Percentiles rank a stretch among this genome's conserved stretches.
These are phyloP conservation scores for Zhengitettix transpicula DNA, from an alignment of 2,888 invertebrate genomes.

Conservation along the genomic window DNA sequence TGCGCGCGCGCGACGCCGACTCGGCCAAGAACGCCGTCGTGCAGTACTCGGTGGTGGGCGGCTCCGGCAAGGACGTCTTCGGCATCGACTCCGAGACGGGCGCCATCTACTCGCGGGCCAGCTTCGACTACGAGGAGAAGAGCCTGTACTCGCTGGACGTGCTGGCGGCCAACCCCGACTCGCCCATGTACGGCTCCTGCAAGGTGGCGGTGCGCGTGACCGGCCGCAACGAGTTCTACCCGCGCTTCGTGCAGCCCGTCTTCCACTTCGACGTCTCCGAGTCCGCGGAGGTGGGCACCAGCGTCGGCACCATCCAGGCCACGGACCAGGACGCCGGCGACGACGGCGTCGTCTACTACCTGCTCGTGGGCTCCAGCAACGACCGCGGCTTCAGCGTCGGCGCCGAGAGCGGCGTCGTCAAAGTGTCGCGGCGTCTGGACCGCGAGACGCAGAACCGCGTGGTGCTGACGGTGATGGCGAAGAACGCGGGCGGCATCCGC, in stretches of 20 bases:
- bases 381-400: conserved; percentile 79
- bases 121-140: conserved; percentile 79
- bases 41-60: conserved; percentile 64
- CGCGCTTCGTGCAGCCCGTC: conserved; percentile 72
- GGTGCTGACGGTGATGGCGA: conserved; percentile 80
- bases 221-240: conserved; percentile 78
- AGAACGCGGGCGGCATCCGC: conserved; percentile 82
- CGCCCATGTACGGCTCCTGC: conserved; percentile 58
- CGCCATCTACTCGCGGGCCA: conserved; percentile 50
- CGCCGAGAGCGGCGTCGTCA: conserved; percentile 65
- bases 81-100: conserved; percentile 62
- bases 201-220: conserved; percentile 58
- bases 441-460: conserved; percentile 79
- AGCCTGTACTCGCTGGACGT: conserved; percentile 56
- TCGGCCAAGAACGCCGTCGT: conserved; percentile 76
- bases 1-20: conserved; percentile 68
- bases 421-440: conserved; percentile 65
- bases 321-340: conserved; percentile 78
- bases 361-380: conserved; percentile 86
- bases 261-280: conserved; percentile 89
- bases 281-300: conserved; percentile 69
- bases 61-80: conserved; percentile 57
- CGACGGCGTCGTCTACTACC: conserved; percentile 76
- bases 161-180: conserved; percentile 74
- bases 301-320: conserved; percentile 73